These are phyloP conservation scores for Acipenser ruthenus DNA, from an alignment of 2,797 vertebrate species.

Conservation along the genomic window DNA sequence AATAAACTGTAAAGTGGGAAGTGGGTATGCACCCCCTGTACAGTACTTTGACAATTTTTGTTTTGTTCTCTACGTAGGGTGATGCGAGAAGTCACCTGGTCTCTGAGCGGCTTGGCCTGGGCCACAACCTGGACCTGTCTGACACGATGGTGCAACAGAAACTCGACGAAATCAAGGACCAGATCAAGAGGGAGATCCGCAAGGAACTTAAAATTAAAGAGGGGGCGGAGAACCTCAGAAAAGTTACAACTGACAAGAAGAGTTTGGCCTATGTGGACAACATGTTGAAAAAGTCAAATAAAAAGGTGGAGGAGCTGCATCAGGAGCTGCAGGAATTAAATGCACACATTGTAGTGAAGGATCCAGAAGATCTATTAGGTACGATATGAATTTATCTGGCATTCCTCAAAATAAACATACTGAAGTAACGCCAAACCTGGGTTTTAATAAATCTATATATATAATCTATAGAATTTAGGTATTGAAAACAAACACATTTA, in stretches of 20 bases:
- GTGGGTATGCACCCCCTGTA: too few species aligned
- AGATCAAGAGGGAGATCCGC: conserved; percentile 96
- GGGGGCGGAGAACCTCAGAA: conserved; percentile 94
- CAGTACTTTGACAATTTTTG: too few species aligned
- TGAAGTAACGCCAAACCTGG: too few species aligned
- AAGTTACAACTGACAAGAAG: conserved; percentile 98
- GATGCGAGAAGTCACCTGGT: conserved; percentile 78
- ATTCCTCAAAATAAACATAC: too few species aligned
- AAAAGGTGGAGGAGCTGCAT: conserved; percentile 95
- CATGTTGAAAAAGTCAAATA: conserved; percentile 97
- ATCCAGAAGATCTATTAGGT: conserved; percentile 90
- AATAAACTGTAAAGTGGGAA: too few species aligned
- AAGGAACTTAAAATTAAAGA: conserved; percentile 99
- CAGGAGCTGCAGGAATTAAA: conserved; percentile 95
- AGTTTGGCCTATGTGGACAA: conserved; percentile 96
- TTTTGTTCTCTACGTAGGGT: conserved; percentile 40
- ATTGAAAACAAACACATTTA: too few species aligned
- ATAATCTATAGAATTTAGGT: too few species aligned
- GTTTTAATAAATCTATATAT: too few species aligned
- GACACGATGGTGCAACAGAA: conserved; percentile 95
- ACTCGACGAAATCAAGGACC: conserved; percentile 94
- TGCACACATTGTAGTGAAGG: conserved; percentile 93
- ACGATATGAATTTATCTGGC: conserved; percentile 19
- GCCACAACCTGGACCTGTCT: conserved; percentile 85
- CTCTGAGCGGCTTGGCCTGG: conserved; percentile 75